Conservation (phyloP, 1,140 invertebrate genomes). For the Euborellia annulipes region DNA sequence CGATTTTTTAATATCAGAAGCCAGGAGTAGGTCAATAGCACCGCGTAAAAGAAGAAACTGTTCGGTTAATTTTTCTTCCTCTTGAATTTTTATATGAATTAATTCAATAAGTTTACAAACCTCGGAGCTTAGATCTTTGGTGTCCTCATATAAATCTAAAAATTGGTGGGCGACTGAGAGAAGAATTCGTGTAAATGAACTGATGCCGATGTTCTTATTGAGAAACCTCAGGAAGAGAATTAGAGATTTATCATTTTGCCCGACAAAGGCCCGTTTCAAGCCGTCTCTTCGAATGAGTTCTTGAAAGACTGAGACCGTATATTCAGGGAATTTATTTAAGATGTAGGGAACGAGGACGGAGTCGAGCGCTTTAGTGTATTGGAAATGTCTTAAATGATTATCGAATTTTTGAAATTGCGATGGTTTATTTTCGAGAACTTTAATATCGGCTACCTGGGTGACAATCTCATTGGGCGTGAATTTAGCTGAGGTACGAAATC, state of each 20-base stretch:
- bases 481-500: conserved; percentile 34
- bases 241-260: conserved; percentile 48
- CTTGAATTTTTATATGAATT: conserved; percentile 40
- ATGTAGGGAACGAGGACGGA: conserved; percentile 44
- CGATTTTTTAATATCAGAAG: too few species aligned
- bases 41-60: conserved; percentile 47
- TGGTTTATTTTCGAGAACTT: conserved; percentile 30
- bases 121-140: conserved; percentile 35
- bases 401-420: conserved; percentile 45
- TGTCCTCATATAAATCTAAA: conserved; percentile 52
- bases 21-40: conserved; percentile 47
- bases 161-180: conserved; percentile 56
- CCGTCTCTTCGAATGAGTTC: conserved; percentile 53
- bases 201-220: conserved; percentile 53
- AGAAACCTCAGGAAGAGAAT: conserved; percentile 56
- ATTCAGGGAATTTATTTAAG: conserved; percentile 48
- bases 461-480: conserved; percentile 30
- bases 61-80: conserved; percentile 47
- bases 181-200: conserved; percentile 52
- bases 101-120: conserved; percentile 39
- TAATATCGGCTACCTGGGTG: conserved; percentile 32
- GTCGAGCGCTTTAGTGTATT: conserved; percentile 67
- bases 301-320: conserved; percentile 62
- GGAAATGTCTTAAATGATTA: conserved; percentile 56
- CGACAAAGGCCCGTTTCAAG: conserved; percentile 49